Evolutionary conservation across 2,113 vertebrate genomes (phyloP).

Genomic region (Emydocephalus ijimae): DNA sequence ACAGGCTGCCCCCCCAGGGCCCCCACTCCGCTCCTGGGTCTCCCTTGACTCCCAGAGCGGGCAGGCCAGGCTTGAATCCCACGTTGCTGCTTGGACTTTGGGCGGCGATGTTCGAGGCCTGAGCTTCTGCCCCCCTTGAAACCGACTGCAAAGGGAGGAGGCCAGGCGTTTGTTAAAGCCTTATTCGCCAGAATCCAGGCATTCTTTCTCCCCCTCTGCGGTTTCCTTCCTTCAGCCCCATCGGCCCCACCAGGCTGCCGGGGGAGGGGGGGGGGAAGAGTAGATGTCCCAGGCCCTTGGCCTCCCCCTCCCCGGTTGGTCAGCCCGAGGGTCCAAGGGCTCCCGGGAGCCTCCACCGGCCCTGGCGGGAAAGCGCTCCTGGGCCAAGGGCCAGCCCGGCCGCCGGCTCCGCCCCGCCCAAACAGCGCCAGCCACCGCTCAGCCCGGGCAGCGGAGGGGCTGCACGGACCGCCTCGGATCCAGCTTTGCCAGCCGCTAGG

Average conservation of each 20-base stretch:
- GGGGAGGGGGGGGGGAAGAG: rapidly evolving
- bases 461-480: not conserved
- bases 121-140: not conserved
- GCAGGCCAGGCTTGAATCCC: too few relatives aligned
- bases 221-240: not conserved
- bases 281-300: too few relatives aligned
- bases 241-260: not conserved
- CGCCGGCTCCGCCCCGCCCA: too few relatives aligned
- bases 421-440: too few relatives aligned
- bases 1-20: not conserved
- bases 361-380: too few relatives aligned
- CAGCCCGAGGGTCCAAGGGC: too few relatives aligned
- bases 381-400: too few relatives aligned
- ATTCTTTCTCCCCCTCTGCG: not conserved
- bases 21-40: not conserved
- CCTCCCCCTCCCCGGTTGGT: too few relatives aligned
- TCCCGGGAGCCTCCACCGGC: not conserved
- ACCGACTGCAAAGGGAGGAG: not conserved
- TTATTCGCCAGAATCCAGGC: not conserved
- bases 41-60: not conserved
- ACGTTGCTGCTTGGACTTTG: not conserved
- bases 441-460: too few relatives aligned
- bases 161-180: not conserved
- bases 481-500: not conserved
- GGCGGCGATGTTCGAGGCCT: too few relatives aligned